Base-by-base conservation (phyloP, 2,888 invertebrate genomes). In the Cryptocephalus moraei region DNA sequence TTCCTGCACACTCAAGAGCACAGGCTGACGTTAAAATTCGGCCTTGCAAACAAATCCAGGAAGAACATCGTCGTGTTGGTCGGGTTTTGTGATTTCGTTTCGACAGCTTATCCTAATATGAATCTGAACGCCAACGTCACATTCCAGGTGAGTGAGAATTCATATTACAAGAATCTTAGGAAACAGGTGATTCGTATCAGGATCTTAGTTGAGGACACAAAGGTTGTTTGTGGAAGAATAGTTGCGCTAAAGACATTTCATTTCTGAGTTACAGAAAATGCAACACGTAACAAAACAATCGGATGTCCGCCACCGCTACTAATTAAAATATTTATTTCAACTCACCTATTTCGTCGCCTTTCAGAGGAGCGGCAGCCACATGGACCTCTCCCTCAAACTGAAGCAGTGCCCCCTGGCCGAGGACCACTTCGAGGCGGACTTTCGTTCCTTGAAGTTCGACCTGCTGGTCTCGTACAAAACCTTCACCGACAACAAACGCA, bases 101-200 rank as follows among this genome's bases (percentile, higher is more conserved):
- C 86, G 9, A 81, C 86, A 0, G 86, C 88, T 0, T 88, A 90
- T 69, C 84, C 87, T 0, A 77, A 79, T 36, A 76, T 84, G 47
- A 83, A 87, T 65, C 82, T 86, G 62, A 79, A 78, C 48, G 71
- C 82, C 1, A 76, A 80, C 41, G 59, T 78, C 32, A 80, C 77
- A 53, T 81, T 82, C 72, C 73, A 79, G 72, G 83, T 82, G 66
- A 73, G 75, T 56, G 14, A 36, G 6, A 36, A 4, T 36, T 22
- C 6, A 4, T 22, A 22, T 22, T n/a, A n/a, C n/a, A n/a, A n/a
- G n/a, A n/a, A n/a, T n/a, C n/a, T n/a, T n/a, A n/a, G n/a, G n/a
- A n/a, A n/a, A n/a, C n/a, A n/a, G n/a, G n/a, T n/a, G n/a, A n/a
- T n/a, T n/a, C n/a, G n/a, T n/a, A n/a, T n/a, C n/a, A n/a, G n/a